Base-by-base conservation (phyloP, 2,113 vertebrate genomes). In the Philantomba maxwellii region DNA sequence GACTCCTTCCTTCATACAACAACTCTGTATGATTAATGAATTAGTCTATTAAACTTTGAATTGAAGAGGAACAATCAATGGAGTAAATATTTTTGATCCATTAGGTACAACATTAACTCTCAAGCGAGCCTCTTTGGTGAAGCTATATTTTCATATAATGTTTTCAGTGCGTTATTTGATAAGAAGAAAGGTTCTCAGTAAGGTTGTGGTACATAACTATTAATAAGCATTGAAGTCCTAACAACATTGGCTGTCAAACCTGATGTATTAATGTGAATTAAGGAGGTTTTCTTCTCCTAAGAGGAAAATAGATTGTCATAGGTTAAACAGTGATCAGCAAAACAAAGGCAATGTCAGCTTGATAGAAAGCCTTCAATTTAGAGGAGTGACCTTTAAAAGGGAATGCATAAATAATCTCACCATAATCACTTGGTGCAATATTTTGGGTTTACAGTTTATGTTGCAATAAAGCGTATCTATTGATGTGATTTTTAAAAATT, bases 361-460 rank as follows among this genome's bases (percentile, higher is more conserved):
- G 91, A 97, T 92, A 73, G 91, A 93, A 95, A 89, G 53, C 55
- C 81, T 97, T 97, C 85, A 86, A 7, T 47, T 87, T 78, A 91
- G 26, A 95, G 87, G 70, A 89, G 6, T 95, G 96, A 94, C 85
- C 87, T 98, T 97, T 98, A 96, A 58, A 94, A 97, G 83, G 8
- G 19, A 98, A 80, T 90, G 60, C 23, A 82, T 93, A 97, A 94
- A 82, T 86, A 88, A 83, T 91, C n/a, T 55, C 23, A 14, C 62
- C 39, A 47, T 93, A 95, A 83, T 90, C 84, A 60, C 62, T 66
- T 96, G 3, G 2, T 91, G 51, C 95, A 92, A 91, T 85, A 33
- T 39, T 95, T 97, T 78, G 58, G 6, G 3, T 57, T 82, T 97
- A 80, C 6, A 97, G 1, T 78, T 96, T 91, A 95, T 62, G 60